A percentile compares a stretch with the other conserved stretches of the same genome.
These are phyloP conservation scores for Mobula birostris DNA, from an alignment of 2,113 vertebrate genomes.

Conservation along the genomic window DNA sequence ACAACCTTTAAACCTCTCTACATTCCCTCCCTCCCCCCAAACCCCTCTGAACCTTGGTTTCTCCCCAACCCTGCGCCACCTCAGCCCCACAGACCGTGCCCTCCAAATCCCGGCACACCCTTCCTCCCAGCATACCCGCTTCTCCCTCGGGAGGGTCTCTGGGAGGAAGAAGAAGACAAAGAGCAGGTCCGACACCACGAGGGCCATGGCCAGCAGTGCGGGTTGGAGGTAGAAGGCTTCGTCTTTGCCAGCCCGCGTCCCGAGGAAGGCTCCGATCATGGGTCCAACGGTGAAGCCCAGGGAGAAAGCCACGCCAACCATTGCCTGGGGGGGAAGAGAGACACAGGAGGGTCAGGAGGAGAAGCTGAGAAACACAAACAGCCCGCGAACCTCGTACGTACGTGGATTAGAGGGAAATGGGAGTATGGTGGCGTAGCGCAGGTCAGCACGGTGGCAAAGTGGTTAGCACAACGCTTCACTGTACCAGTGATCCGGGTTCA, in stretches of 20 bases:
- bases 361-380: no score
- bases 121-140: slow-evolving; percentile 58
- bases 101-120: neutral
- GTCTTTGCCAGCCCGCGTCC: slow-evolving; percentile 52
- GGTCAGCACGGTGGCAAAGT: no score
- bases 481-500: no score
- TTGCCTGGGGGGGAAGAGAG: slow-evolving; percentile 61
- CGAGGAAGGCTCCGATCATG: slow-evolving; percentile 81
- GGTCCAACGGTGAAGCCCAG: slow-evolving; percentile 90
- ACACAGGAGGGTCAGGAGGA: no score
- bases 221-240: slow-evolving; percentile 65
- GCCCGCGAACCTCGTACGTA: no score
- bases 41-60: no score
- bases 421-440: no score
- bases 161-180: slow-evolving; percentile 81
- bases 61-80: no score
- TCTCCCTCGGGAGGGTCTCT: slow-evolving; percentile 72
- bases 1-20: no score
- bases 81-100: neutral
- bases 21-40: no score
- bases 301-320: slow-evolving; percentile 90
- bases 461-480: no score
- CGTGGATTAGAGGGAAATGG: no score
- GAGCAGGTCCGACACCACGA: slow-evolving; percentile 67
- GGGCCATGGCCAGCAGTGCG: slow-evolving; percentile 69